Conservation (phyloP, 2,113 vertebrate species). For the Mohoua ochrocephala region DNA sequence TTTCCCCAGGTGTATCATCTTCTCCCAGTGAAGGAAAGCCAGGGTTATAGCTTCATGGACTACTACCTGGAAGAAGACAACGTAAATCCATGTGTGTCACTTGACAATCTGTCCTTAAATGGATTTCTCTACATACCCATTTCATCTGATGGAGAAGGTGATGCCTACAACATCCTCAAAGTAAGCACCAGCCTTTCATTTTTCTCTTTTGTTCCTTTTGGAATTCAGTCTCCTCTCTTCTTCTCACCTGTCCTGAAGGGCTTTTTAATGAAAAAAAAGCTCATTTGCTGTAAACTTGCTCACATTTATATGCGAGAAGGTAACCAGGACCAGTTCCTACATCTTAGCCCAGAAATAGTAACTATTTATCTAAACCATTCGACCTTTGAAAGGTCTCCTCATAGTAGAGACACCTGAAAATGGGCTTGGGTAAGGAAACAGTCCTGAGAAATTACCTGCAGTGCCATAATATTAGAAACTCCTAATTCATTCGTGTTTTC, state of each 20-base stretch:
- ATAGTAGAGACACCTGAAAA: background rate
- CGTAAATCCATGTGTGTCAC: background rate
- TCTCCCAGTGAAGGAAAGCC: conserved; percentile 59
- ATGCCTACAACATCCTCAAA: conserved; percentile 60
- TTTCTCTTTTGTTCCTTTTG: background rate
- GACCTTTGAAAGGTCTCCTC: background rate
- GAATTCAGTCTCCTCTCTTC: background rate
- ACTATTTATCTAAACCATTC: background rate
- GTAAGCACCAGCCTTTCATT: conserved; percentile 13
- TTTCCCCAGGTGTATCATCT: conserved; percentile 60
- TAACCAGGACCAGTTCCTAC: background rate
- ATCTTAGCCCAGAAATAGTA: background rate
- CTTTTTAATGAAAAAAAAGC: background rate
- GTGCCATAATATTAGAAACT: background rate
- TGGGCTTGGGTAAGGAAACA: background rate
- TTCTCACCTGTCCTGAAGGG: background rate
- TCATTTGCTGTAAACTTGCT: background rate
- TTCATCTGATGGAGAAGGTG: conserved; percentile 13
- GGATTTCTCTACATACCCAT: conserved; percentile 53
- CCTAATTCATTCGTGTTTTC: background rate
- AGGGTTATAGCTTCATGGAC: background rate
- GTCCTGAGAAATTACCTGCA: background rate
- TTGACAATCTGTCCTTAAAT: background rate
- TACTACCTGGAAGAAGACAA: conserved; percentile 15
- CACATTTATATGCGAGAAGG: background rate